phyloP scores from a whole-genome alignment of 2,797 vertebrate species.

The Threskiornis aethiopicus region DNA sequence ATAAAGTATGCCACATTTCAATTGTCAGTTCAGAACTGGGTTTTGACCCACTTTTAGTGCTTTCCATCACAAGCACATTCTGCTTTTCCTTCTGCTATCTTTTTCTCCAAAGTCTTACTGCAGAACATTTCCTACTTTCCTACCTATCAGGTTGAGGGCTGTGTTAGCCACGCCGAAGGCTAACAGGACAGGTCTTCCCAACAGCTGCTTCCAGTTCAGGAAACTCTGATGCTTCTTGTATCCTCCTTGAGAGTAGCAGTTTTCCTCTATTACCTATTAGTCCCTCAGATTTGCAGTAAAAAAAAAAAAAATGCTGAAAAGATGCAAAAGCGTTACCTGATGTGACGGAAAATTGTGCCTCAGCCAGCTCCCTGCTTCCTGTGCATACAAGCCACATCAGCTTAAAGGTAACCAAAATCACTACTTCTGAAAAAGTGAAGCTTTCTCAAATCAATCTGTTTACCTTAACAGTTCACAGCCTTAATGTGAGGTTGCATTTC shows the following conservation, averaged over 20 bases:
- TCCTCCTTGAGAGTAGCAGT: background rate
- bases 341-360: background rate
- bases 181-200: background rate
- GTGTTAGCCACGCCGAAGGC: background rate
- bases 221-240: background rate
- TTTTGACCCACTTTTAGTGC: background rate
- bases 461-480: background rate
- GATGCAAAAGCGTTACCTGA: background rate
- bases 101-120: background rate
- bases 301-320: background rate
- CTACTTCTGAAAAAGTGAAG: background rate
- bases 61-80: background rate
- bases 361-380: background rate
- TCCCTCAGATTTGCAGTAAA: background rate
- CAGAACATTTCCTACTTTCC: background rate
- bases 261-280: background rate
- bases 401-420: background rate
- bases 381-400: background rate
- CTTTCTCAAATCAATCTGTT: background rate
- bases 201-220: background rate
- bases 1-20: background rate
- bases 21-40: background rate
- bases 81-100: background rate
- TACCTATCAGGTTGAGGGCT: background rate
- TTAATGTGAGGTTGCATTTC: background rate